Conservation (phyloP, 2,113 vertebrate genomes). For the Fulica atra region DNA sequence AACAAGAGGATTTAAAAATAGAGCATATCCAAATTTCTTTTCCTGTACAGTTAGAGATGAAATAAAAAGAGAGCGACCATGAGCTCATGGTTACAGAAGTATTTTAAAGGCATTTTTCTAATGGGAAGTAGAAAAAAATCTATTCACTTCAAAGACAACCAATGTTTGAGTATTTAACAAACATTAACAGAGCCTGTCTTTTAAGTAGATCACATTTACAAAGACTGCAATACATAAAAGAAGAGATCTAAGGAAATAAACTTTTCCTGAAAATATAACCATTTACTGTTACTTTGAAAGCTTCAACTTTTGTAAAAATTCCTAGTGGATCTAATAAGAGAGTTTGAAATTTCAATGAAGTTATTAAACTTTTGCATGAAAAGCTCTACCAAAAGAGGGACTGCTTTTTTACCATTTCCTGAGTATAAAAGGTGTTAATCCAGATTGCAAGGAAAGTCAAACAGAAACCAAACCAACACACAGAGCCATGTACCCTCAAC, state of each 20-base stretch:
- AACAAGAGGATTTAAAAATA: neutral
- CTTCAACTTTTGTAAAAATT: neutral
- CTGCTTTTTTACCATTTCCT: neutral
- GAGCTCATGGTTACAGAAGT: neutral
- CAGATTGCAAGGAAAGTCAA: neutral
- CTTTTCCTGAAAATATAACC: neutral
- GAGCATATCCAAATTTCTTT: neutral
- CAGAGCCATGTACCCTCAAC: neutral
- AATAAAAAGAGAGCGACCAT: neutral
- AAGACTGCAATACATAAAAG: neutral
- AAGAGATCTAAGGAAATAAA: neutral
- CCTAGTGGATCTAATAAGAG: neutral
- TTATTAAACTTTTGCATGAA: neutral
- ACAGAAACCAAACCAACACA: neutral
- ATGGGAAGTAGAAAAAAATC: neutral
- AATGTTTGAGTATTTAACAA: neutral
- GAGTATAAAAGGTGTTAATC: neutral
- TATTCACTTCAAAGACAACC: neutral
- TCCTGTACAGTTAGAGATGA: neutral
- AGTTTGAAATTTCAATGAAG: neutral
- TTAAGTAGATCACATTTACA: neutral
- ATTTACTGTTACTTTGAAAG: neutral
- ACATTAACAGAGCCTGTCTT: neutral
- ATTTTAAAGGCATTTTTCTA: neutral
- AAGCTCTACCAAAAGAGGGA: neutral